Base-by-base conservation (phyloP, 2,888 invertebrate genomes). In the Cheilosia urbana region DNA sequence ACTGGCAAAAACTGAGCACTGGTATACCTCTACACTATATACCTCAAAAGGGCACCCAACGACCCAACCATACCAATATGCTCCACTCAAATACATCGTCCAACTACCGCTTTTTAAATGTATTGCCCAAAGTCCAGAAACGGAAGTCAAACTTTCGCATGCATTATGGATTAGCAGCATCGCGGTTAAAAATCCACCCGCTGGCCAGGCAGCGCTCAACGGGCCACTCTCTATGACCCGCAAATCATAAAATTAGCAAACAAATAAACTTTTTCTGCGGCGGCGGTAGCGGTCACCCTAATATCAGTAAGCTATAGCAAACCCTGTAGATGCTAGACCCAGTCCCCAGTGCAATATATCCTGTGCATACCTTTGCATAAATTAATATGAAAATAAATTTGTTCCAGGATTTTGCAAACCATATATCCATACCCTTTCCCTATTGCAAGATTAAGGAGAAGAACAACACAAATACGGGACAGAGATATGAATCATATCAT, bases 361-460 rank as follows among this genome's bases (percentile, higher is more conserved):
- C 80, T 51, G 60, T 72, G 72, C 76, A 85, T 81, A 85, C 76
- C 81, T 85, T 85, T 81, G 81, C 80, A 85, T 85, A 81, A 85
- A 85, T 85, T 85, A 85, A 85, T 80, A 85, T 63, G 78, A 73
- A 83, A 83, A 83, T 72, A 57, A 80, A 81, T 76, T 85, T 72
- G 55, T 72, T 76, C 66, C 37, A 47, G 58, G 24, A 37, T 40
- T 30, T 21, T 42, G 27, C 42, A 19, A 55, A 21, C 51, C 11
- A 49, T 4, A 58, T 27, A n/a, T 2, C 45, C 27, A 3, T 37
- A 17, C 3, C 47, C 4, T n/a, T 21, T 40, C 15, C 24, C n/a
- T 27, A n/a, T 40, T 6, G 60, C 40, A 40, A 42, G 49, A 42
- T 57, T 69, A 13, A 34, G 69, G 24, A 47, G 58, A 37, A 47